Base-by-base conservation (phyloP, 1,140 invertebrate genomes). In the Macrobrachium rosenbergii region DNA sequence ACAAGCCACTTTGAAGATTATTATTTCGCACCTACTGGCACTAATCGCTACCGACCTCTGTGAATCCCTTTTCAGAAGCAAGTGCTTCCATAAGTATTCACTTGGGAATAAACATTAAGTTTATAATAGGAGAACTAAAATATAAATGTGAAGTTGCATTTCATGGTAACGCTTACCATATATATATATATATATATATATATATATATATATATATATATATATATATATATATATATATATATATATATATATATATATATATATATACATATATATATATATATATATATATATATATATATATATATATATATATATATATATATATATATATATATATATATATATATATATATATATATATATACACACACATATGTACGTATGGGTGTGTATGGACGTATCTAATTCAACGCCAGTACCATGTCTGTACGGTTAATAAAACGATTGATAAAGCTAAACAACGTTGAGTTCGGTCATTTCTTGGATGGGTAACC, bases 291-390 rank as follows among this genome's bases (percentile, higher is more conserved):
- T 5, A 64, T 64, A 64, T 64, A 64, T 14, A 64, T 64, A 64
- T 5, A 64, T 64, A 64, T 64, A 64, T 64, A 64, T 64, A 64
- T 64, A 64, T 64, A 64, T 64, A 64, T 64, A 64, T 64, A 64
- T 64, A 64, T 64, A 64, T 64, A 64, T 64, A 64, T 64, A 64
- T 64, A 64, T 64, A 64, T 64, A 64, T 64, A 64, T 64, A 64
- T 64, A 64, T 23, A 64, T 23, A 6, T 64, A 64, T 14, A n/a
- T 37, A 52, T 2, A n/a, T 78, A 52, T 43, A 45, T 52, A 58
- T 43, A 52, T 78, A 43, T 59, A 52, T 14, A 52, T 78, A n/a
- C 17, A 37, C 52, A n/a, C n/a, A n/a, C n/a, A n/a, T n/a, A n/a
- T n/a, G n/a, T n/a, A n/a, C 6, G 14, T 78, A 7, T 43, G 76